These are phyloP conservation scores for Brenthis daphne DNA, from an alignment of 2,888 invertebrate genomes.

Conservation along the genomic window DNA sequence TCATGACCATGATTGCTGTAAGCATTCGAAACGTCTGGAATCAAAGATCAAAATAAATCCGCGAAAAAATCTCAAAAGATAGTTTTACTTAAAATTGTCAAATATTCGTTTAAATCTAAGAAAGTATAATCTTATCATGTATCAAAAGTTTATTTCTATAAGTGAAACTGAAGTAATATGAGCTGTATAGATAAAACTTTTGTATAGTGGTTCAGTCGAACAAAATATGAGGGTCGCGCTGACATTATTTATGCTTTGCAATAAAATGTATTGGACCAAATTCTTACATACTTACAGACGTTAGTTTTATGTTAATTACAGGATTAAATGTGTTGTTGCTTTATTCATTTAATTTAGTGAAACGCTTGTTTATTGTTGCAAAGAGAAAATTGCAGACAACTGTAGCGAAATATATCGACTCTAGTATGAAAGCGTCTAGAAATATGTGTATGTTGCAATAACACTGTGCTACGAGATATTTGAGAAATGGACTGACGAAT, in stretches of 20 bases:
- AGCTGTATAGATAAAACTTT: conserved; percentile 44
- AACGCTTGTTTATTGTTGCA: conserved; percentile 7
- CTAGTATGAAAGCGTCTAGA: conserved; percentile 11
- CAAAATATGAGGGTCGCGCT: conserved; percentile 55
- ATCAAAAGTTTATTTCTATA: conserved; percentile 15
- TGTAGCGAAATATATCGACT: conserved; percentile 13
- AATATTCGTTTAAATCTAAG: no score
- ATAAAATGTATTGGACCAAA: conserved; percentile 39
- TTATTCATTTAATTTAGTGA: conserved; percentile 21
- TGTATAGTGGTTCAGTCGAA: conserved; percentile 46
- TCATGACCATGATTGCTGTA: no score
- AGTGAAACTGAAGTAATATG: conserved; percentile 49
- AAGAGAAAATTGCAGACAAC: conserved; percentile 19
- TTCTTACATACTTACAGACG: conserved; percentile 31
- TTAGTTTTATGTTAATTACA: conserved; percentile 35
- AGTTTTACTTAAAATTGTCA: no score
- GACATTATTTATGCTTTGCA: conserved; percentile 49
- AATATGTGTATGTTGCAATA: conserved; percentile 7
- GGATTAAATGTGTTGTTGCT: conserved; percentile 6
- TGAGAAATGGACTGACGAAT: background rate
- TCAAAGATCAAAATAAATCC: no score
- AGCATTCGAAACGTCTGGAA: no score
- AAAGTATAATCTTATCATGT: no score
- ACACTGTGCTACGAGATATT: conserved; percentile 10
- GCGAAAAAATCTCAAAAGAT: no score